Conservation (phyloP, 2,797 vertebrate species). For the Gallinago stenura region DNA sequence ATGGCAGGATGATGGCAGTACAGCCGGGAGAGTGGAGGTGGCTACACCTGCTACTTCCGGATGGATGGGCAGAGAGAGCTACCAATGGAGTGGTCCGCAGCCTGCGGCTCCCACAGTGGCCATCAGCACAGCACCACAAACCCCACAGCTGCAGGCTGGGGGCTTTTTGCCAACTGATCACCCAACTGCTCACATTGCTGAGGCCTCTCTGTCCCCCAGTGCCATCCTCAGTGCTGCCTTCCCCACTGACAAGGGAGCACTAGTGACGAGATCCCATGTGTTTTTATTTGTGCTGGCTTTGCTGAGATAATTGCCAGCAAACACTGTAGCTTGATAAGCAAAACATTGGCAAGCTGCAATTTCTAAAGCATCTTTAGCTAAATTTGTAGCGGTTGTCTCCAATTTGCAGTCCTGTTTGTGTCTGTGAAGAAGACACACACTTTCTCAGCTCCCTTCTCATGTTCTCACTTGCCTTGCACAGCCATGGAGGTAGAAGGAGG, state of each 20-base stretch:
- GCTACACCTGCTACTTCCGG: neutral
- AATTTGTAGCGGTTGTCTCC: slow-evolving; percentile 72
- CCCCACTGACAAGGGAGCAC: neutral
- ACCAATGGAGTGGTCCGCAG: neutral
- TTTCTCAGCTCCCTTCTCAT: slow-evolving; percentile 71
- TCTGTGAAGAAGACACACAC: slow-evolving; percentile 68
- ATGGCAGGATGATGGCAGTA: neutral
- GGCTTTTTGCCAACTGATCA: neutral
- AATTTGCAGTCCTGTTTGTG: slow-evolving; percentile 71
- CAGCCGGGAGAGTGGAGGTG: neutral
- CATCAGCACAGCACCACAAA: neutral
- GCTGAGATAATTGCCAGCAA: slow-evolving; percentile 25
- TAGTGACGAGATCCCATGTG: neutral
- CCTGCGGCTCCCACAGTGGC: neutral
- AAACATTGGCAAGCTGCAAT: slow-evolving; percentile 63
- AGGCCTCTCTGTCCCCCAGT: neutral
- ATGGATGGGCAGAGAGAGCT: neutral
- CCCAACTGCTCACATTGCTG: neutral
- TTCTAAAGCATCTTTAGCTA: slow-evolving; percentile 67
- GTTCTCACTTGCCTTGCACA: slow-evolving; percentile 75
- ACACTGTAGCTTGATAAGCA: slow-evolving; percentile 44
- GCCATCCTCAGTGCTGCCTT: neutral
- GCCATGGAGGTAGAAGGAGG: slow-evolving; percentile 74
- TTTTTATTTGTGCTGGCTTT: slow-evolving; percentile 35
- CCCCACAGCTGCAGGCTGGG: fast-evolving